phyloP scores from a whole-genome alignment of 2,113 vertebrate genomes.

The Psephotus haematonotus region DNA sequence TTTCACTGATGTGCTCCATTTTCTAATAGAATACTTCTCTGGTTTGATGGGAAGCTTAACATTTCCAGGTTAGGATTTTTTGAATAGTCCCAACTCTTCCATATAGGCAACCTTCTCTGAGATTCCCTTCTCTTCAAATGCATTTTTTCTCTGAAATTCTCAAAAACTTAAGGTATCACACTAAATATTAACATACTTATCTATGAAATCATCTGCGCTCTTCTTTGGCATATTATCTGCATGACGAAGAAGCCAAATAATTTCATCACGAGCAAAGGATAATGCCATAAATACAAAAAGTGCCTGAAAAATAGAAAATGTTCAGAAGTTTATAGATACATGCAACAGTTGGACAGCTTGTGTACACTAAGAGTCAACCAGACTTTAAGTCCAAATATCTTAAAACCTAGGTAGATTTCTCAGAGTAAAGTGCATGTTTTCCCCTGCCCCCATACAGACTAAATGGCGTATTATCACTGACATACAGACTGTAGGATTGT shows the following conservation, averaged over 20 bases:
- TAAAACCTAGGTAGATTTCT: neutral
- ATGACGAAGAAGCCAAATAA: conserved; percentile 98
- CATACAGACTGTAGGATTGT: neutral
- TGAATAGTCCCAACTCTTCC: neutral
- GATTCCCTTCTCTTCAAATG: neutral
- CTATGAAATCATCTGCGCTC: conserved; percentile 97
- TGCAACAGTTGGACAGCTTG: neutral
- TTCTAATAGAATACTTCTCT: neutral
- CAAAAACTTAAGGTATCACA: neutral
- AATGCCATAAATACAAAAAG: conserved; percentile 99
- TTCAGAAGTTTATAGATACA: neutral
- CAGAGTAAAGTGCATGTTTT: neutral
- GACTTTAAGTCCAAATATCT: neutral
- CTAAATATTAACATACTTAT: conserved; percentile 84
- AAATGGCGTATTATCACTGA: fast-evolving
- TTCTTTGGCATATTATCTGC: conserved; percentile 99
- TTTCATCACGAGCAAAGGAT: conserved; percentile 97
- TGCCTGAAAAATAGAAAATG: conserved; percentile 76
- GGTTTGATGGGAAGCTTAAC: neutral
- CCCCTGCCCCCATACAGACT: fast-evolving
- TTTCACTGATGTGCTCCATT: neutral
- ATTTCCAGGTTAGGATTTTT: neutral
- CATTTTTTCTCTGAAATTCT: neutral
- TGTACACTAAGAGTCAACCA: neutral
- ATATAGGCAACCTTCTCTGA: neutral